Percentiles rank a stretch among this genome's conserved stretches.
Evolutionary conservation across 2,888 invertebrate species (phyloP).

Genomic region (Diaphora mendica): DNA sequence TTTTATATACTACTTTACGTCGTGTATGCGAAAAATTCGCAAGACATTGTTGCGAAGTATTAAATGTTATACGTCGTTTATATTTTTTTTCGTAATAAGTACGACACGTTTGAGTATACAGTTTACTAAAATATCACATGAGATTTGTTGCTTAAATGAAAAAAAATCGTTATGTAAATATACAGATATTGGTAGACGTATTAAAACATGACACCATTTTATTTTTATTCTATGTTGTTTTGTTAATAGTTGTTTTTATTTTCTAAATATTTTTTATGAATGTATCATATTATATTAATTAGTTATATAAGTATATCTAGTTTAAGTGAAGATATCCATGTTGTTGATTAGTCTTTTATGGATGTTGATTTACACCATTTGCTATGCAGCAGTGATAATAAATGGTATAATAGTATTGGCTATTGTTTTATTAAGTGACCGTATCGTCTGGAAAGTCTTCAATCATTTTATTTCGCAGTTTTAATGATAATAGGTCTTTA

Average conservation of each 20-base stretch:
- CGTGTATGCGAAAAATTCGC: neutral
- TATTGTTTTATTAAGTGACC: conserved; percentile 33
- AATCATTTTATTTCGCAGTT: neutral
- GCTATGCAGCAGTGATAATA: conserved; percentile 84
- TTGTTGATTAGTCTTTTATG: conserved; percentile 86
- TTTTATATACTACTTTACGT: neutral
- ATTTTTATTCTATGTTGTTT: conserved; percentile 72
- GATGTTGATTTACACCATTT: conserved; percentile 86
- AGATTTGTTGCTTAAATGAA: conserved; percentile 64
- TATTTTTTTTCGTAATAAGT: neutral
- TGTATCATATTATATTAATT: conserved; percentile 70
- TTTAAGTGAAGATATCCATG: conserved; percentile 82
- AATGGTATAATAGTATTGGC: conserved; percentile 77
- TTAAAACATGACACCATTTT: conserved; percentile 78
- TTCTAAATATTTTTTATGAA: conserved; percentile 70
- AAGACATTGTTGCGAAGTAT: neutral
- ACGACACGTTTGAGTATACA: neutral
- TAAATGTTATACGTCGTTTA: neutral
- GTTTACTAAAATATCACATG: conserved; percentile 20
- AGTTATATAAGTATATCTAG: conserved; percentile 72
- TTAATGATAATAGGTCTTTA: no score
- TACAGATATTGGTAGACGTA: conserved; percentile 64
- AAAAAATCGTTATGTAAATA: conserved; percentile 71
- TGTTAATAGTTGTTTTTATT: conserved; percentile 73
- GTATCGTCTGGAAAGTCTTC: neutral